phyloP scores from a whole-genome alignment of 2,113 vertebrate species.

The Mastomys natalensis region DNA sequence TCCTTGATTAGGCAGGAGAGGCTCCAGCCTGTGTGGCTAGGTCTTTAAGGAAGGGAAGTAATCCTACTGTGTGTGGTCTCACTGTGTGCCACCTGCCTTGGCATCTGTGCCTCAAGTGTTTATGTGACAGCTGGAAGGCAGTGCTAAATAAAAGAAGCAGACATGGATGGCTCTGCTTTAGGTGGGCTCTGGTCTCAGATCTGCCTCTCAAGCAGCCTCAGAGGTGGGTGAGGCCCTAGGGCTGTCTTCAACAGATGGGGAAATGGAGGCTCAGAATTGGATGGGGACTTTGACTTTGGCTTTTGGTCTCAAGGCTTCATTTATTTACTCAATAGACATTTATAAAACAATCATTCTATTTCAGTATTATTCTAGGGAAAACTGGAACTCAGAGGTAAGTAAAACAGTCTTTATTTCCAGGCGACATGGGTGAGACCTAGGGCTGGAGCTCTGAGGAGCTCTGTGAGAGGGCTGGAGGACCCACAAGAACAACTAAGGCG shows the following conservation, averaged over 20 bases:
- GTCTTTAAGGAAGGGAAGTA: not conserved
- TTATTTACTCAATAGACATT: constrained; percentile 41
- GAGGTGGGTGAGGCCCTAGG: not conserved
- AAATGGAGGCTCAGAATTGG: constrained; percentile 15
- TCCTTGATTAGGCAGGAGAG: not conserved
- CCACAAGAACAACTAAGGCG: not conserved
- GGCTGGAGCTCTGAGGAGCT: not conserved
- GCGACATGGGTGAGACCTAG: not conserved
- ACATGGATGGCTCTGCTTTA: not conserved
- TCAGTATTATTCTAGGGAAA: constrained; percentile 52
- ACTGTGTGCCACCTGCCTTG: not conserved
- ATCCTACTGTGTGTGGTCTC: not conserved
- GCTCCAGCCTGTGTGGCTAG: not conserved
- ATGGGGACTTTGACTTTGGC: not conserved
- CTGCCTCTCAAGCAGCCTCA: not conserved
- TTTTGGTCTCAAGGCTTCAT: constrained; percentile 19
- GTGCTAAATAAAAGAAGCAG: constrained; percentile 29
- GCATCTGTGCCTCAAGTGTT: not conserved
- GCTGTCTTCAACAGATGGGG: constrained; percentile 27
- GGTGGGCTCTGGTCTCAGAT: constrained; percentile 19
- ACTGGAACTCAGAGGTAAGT: constrained; percentile 43
- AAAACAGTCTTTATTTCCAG: constrained; percentile 21
- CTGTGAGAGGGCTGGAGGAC: not conserved
- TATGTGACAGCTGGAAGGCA: not conserved
- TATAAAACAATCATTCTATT: not conserved